Evolutionary conservation across 2,797 vertebrate species (phyloP).

Genomic region (Myripristis murdjan): DNA sequence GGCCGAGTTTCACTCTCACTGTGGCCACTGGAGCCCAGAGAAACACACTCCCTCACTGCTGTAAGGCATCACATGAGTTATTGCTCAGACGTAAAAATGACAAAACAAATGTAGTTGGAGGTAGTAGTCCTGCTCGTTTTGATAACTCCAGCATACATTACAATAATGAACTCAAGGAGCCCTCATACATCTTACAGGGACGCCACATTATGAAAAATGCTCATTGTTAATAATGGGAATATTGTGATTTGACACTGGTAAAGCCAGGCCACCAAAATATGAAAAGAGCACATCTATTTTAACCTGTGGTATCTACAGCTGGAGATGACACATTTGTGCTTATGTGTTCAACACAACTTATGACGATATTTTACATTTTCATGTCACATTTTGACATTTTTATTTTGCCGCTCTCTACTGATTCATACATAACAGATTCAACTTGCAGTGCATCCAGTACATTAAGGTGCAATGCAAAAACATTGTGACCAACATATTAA

Average conservation of each 20-base stretch:
- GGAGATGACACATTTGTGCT: no score
- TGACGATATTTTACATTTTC: no score
- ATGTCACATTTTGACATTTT: no score
- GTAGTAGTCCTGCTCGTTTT: not conserved
- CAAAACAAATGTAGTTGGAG: not conserved
- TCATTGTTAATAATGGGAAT: constrained; percentile 15
- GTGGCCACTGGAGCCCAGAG: constrained; percentile 44
- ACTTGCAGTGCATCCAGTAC: no score
- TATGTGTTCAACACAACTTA: no score
- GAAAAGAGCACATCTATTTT: not conserved
- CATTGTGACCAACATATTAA: no score
- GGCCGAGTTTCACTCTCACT: constrained; percentile 33
- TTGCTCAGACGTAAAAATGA: not conserved
- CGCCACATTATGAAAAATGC: constrained; percentile 21
- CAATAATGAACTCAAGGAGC: constrained; percentile 16
- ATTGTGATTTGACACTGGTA: constrained; percentile 1
- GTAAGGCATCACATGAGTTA: constrained; percentile 13
- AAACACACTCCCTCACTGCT: constrained; percentile 34
- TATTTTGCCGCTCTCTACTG: no score
- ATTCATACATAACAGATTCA: no score
- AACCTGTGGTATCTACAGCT: not conserved
- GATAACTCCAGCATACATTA: no score
- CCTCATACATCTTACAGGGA: constrained; percentile 24
- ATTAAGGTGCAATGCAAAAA: no score
- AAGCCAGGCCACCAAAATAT: not conserved